A percentile compares a stretch with the other conserved stretches of the same genome.
Evolutionary conservation across 2,113 vertebrate species (phyloP).

Genomic region (Pseudorectes ferrugineus): DNA sequence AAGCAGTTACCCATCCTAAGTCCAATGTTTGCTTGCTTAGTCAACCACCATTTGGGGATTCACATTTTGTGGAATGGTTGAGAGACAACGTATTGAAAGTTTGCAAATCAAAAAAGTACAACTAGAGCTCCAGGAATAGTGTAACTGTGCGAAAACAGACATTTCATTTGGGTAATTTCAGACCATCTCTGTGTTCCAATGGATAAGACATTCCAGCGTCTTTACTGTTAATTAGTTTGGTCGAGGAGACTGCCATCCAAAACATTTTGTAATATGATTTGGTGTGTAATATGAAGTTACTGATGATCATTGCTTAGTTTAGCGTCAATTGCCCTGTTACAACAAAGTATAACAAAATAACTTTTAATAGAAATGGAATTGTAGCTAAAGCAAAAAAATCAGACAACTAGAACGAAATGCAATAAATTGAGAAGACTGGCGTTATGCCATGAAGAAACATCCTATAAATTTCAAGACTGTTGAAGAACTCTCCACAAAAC

Average conservation of each 20-base stretch:
- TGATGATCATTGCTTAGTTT: neutral
- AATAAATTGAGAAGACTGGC: neutral
- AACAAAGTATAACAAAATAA: neutral
- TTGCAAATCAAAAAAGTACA: neutral
- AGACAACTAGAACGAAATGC: neutral
- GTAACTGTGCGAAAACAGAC: neutral
- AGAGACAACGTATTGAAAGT: neutral
- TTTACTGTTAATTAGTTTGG: neutral
- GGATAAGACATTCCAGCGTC: neutral
- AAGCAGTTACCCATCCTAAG: neutral
- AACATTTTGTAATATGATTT: neutral
- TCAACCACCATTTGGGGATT: neutral
- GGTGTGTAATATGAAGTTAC: neutral
- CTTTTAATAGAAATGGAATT: neutral
- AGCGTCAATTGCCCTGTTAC: rapidly evolving
- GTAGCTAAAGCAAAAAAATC: neutral
- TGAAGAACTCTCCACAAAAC: neutral
- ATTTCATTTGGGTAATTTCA: neutral
- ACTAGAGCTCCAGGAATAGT: neutral
- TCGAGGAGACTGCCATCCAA: neutral
- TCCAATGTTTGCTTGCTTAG: neutral
- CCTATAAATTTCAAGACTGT: neutral
- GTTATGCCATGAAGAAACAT: neutral
- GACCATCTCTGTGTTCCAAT: neutral
- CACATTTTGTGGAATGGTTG: neutral